Evolutionary conservation across 2,888 invertebrate species (phyloP), one percentile per base, ranked within the genome.

Genomic region (Troilus luridus): DNA sequence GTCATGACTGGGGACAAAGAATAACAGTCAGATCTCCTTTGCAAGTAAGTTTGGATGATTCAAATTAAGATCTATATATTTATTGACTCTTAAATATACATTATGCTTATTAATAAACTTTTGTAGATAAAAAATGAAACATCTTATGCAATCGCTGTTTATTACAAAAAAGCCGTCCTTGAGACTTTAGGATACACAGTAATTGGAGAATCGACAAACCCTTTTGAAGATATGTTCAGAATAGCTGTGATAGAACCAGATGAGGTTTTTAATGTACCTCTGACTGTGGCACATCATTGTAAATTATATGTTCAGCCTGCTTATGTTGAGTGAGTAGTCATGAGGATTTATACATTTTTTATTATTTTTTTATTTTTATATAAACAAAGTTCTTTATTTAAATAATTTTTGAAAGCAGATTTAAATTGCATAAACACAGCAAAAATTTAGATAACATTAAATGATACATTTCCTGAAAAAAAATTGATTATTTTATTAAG

Each of bases 281-380:
- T 98, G 81, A 96, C 96, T 93, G 96, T 97, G 90, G 97, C 97
- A 2, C 97, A 97, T 93, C 97, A 98, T 93, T 97, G 97, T 94
- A 96, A 96, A 92, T 94, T 98, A 91, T 96, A 96, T 94, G 94
- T 97, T 72, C 95, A 96, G 93, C 97, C 97, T 10, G 96, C 96
- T 10, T 96, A 97, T 93, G 93, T 93, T 90, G 93, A 93, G 93
- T 93, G 93, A 92, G 93, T 93, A 17, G 8, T 8, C 72, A 12
- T 14, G 12, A 41, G 17, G 72, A 77, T 77, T 41, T 41, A 41
- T 8, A 6, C 41, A 41, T 41, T 41, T 41, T 5, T 67, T 1
- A 67, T n/a, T n/a, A 10, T 77, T 41, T 41, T 77, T 77, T 41
- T 21, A 17, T 77, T 17, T 77, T 41, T 41, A 41, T 41, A 41